A percentile compares a stretch with the other conserved stretches of the same genome.
These are phyloP conservation scores for Drosophila anomelani DNA, from an alignment of 2,888 invertebrate species.

Conservation along the genomic window DNA sequence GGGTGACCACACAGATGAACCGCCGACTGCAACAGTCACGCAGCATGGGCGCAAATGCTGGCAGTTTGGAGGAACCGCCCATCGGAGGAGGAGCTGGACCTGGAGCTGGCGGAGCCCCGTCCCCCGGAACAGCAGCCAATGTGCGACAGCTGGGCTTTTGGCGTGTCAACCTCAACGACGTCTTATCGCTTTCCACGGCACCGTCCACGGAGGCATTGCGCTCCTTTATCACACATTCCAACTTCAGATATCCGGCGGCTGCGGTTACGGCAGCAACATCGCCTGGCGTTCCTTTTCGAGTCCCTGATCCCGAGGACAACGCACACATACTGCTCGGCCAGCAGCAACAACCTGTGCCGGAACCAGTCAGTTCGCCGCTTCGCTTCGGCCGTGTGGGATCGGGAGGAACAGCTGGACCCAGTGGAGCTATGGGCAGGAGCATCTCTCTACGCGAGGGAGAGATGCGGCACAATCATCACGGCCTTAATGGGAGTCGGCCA, in stretches of 20 bases:
- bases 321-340: slow-evolving; percentile 55
- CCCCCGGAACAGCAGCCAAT: slow-evolving; percentile 31
- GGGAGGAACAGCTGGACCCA: slow-evolving; percentile 13
- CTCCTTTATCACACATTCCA: slow-evolving; percentile 76
- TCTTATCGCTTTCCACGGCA: slow-evolving; percentile 78
- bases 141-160: slow-evolving; percentile 69
- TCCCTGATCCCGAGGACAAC: slow-evolving; percentile 50
- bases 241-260: slow-evolving; percentile 72
- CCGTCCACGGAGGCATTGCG: slow-evolving; percentile 80
- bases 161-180: slow-evolving; percentile 81
- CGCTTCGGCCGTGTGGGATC: slow-evolving; percentile 10
- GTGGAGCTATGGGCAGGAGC: slow-evolving; percentile 60
- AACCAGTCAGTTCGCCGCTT: slow-evolving; percentile 22
- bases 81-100: slow-evolving; percentile 5
- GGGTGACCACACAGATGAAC: slow-evolving; percentile 57
- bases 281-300: slow-evolving; percentile 2
- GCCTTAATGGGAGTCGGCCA: slow-evolving; percentile 42
- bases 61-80: slow-evolving; percentile 52
- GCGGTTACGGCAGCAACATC: slow-evolving; percentile 29
- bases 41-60: slow-evolving; percentile 45
- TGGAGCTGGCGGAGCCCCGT: slow-evolving; percentile 2
- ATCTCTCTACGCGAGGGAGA: slow-evolving; percentile 68
- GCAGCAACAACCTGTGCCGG: slow-evolving; percentile 23
- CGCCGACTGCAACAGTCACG: slow-evolving; percentile 60
- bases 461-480: slow-evolving; percentile 49